Evolutionary conservation across 2,888 invertebrate genomes (phyloP), one percentile per base, ranked within the genome.

Genomic region (Drosophila anceps): DNA sequence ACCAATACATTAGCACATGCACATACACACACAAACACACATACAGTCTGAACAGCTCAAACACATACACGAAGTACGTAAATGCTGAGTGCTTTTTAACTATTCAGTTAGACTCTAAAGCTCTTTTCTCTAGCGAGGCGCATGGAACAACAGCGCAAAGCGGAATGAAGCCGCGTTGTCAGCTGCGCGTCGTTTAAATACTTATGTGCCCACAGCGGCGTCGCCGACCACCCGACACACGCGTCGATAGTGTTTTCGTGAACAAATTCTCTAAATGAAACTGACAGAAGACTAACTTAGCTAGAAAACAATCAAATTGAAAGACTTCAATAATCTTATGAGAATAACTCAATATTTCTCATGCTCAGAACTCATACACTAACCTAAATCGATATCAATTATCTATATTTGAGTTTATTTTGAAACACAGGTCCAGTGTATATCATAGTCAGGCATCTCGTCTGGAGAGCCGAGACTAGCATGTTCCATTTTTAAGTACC

Each of bases 121-220:
- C 24, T 43, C 2, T 53, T 18, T n/a, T 48, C 8, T 64, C 9
- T 51, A 58, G 44, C 80, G 77, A 80, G 9, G 72, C 82, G 82
- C 75, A 73, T 61, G 50, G 57, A 68, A 72, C 84, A 67, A 79
- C 81, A 66, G 84, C 79, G 61, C 79, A 76, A 72, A 70, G 79
- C 74, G 24, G 82, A 85, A 81, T 87, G 84, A 84, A 81, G 68
- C 46, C 66, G 72, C 62, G 70, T 67, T 77, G 79, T 44, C 46
- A 55, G 65, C 62, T 67, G 72, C 84, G 51, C 74, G 55, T 41
- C 68, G 71, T 59, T 84, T 87, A 82, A 84, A 84, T 81, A n/a
- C n/a, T n/a, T n/a, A 59, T 66, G 33, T 61, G 55, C 48, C 48
- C 43, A 48, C 55, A 60, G 43, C 33, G 62, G 58, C 72, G 54